Percentiles rank a stretch among this genome's conserved stretches.
These are phyloP conservation scores for Eufriesea mexicana DNA, from an alignment of 1,140 invertebrate genomes.

Conservation along the genomic window DNA sequence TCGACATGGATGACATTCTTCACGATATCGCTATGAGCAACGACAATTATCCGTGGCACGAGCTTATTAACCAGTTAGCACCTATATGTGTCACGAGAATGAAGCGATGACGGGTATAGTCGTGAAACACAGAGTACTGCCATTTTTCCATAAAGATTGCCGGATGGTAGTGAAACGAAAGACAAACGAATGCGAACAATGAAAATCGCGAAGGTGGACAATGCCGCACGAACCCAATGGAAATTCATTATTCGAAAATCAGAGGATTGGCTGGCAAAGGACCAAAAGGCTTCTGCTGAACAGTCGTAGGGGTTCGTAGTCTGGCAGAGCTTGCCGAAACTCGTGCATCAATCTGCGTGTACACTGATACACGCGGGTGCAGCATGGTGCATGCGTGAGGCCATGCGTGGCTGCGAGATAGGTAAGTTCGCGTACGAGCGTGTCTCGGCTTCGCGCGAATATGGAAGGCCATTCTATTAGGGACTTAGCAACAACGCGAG, in stretches of 20 bases:
- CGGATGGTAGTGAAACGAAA: no score
- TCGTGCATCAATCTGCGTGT: not conserved
- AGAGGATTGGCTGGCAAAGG: not conserved
- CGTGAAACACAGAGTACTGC: no score
- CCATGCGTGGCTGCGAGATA: not conserved
- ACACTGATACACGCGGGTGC: not conserved
- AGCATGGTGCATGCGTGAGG: not conserved
- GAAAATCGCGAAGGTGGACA: no score
- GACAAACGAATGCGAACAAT: no score
- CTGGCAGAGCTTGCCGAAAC: not conserved
- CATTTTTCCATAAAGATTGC: no score
- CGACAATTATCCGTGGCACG: no score
- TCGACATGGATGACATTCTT: no score
- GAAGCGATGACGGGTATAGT: no score
- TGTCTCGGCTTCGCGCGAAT: not conserved
- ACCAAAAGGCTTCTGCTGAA: not conserved
- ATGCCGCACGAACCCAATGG: not conserved
- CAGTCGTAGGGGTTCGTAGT: constrained; percentile 5
- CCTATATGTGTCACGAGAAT: no score
- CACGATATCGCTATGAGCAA: no score
- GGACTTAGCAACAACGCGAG: constrained; percentile 30
- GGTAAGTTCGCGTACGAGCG: not conserved
- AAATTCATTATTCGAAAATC: not conserved
- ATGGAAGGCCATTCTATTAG: not conserved
- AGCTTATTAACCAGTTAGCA: no score